These are phyloP conservation scores for Drosophila ercepeae DNA, from an alignment of 1,140 invertebrate genomes.

Conservation along the genomic window DNA sequence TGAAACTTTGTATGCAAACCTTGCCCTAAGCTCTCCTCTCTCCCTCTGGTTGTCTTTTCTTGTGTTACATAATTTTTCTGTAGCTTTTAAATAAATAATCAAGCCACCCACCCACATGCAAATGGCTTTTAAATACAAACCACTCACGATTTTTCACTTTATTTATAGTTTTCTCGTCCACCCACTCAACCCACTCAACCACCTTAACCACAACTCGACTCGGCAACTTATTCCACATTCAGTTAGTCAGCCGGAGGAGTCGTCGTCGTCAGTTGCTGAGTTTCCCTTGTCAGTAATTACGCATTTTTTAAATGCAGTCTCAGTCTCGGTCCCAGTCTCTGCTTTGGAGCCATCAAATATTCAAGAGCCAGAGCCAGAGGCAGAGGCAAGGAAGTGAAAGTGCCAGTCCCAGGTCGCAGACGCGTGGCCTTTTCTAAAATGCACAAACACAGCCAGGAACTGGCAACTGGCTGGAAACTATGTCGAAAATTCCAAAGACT, in stretches of 20 bases:
- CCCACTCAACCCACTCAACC: neutral
- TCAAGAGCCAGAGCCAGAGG: constrained; percentile 17
- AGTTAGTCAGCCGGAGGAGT: constrained; percentile 19
- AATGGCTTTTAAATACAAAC: constrained; percentile 15
- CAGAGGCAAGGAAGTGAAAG: constrained; percentile 9
- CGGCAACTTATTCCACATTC: neutral
- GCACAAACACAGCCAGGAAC: constrained; percentile 28
- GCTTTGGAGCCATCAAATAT: constrained; percentile 48
- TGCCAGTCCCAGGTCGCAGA: constrained; percentile 12
- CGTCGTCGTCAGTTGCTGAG: constrained; percentile 36
- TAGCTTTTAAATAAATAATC: constrained; percentile 27
- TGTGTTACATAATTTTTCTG: constrained; percentile 30
- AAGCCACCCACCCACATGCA: constrained; percentile 32
- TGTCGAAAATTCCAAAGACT: constrained; percentile 36
- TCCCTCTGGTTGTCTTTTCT: constrained; percentile 6
- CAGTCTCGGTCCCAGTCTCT: too few relatives aligned
- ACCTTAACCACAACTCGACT: neutral
- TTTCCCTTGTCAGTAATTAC: constrained; percentile 56
- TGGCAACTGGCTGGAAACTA: too few relatives aligned
- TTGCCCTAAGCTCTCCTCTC: neutral
- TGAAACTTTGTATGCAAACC: neutral
- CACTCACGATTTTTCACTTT: constrained; percentile 35
- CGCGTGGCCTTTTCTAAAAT: constrained; percentile 50
- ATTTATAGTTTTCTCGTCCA: constrained; percentile 45
- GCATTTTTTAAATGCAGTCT: constrained; percentile 53